Conservation (phyloP, 2,888 invertebrate genomes). For the Drosophila kanekoi region DNA sequence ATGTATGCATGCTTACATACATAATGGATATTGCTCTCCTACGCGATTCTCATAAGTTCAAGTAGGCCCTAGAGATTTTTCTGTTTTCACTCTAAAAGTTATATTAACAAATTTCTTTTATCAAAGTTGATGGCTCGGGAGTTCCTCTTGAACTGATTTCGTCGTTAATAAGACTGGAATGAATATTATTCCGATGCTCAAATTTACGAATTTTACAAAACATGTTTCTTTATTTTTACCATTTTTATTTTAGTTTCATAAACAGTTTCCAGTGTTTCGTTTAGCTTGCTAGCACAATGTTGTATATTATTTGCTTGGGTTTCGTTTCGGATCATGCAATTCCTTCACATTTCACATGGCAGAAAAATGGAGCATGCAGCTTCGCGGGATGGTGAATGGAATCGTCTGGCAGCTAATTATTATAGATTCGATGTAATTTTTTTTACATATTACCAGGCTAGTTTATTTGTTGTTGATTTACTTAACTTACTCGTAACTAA, state of each 20-base stretch:
- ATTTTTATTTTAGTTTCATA: constrained; percentile 46
- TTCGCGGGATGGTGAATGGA: constrained; percentile 1
- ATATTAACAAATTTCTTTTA: too few relatives aligned
- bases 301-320: background rate
- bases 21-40: too few relatives aligned
- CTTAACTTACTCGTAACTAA: constrained; percentile 78
- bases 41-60: background rate
- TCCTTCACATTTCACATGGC: constrained; percentile 9
- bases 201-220: constrained; percentile 19
- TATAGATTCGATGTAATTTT: constrained; percentile 7
- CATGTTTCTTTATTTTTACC: constrained; percentile 57
- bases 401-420: background rate
- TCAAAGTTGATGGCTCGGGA: too few relatives aligned
- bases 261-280: constrained; percentile 40
- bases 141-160: too few relatives aligned
- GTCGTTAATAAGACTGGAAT: too few relatives aligned
- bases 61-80: too few relatives aligned
- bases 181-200: too few relatives aligned
- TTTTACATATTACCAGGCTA: constrained; percentile 70
- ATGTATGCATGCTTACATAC: too few relatives aligned
- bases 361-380: constrained; percentile 15
- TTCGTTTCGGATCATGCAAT: background rate
- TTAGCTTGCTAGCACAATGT: constrained; percentile 8
- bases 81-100: too few relatives aligned
- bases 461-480: constrained; percentile 74